Conservation (phyloP, 2,888 invertebrate genomes). For the Erannis defoliaria region DNA sequence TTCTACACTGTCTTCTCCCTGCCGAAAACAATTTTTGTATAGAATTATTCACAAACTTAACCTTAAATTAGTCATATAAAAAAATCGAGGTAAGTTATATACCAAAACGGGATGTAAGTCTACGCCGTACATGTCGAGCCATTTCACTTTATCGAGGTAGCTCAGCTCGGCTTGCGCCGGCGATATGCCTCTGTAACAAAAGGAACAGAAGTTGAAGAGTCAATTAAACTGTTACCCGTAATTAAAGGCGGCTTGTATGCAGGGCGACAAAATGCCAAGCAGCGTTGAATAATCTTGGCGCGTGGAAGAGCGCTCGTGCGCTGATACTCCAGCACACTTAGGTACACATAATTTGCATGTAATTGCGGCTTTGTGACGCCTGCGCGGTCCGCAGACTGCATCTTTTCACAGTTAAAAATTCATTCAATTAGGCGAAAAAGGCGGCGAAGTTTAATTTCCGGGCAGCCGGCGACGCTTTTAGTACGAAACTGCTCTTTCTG, state of each 20-base stretch:
- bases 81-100: conserved; percentile 64
- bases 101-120: conserved; percentile 98
- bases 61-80: conserved; percentile 26
- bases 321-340: conserved; percentile 66
- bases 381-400: conserved; percentile 70
- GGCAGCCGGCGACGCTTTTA: conserved; percentile 64
- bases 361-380: conserved; percentile 79
- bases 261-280: conserved; percentile 63
- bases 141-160: conserved; percentile 98
- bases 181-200: conserved; percentile 91
- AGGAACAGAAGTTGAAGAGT: conserved; percentile 52
- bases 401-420: conserved; percentile 83
- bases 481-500: conserved; percentile 69
- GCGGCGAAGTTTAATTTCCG: conserved; percentile 80
- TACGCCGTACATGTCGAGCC: conserved; percentile 99
- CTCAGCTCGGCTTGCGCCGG: conserved; percentile 97
- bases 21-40: conserved; percentile 47
- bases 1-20: conserved; percentile 98
- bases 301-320: conserved; percentile 48
- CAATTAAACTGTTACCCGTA: conserved; percentile 67
- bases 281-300: conserved; percentile 68
- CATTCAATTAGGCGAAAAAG: conserved; percentile 80
- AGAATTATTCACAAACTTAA: conserved; percentile 8
- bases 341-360: conserved; percentile 84
- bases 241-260: conserved; percentile 66